These are phyloP conservation scores for Goniozus legneri DNA, from an alignment of 1,140 invertebrate species.

Conservation along the genomic window DNA sequence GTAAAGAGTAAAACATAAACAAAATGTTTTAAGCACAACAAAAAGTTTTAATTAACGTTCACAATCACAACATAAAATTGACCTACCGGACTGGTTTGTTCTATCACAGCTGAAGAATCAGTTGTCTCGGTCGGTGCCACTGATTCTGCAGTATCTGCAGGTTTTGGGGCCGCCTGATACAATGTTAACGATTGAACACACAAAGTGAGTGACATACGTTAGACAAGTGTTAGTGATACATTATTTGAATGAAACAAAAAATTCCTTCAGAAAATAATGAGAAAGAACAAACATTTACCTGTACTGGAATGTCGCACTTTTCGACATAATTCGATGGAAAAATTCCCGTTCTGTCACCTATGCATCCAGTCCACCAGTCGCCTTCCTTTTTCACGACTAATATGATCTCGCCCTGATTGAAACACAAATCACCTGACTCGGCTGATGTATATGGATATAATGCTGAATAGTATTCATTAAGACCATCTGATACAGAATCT, in stretches of 20 bases:
- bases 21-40: too few relatives aligned
- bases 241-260: neutral
- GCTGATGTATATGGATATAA: constrained; percentile 81
- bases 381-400: constrained; percentile 85
- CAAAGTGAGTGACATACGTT: constrained; percentile 17
- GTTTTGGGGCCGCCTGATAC: too few relatives aligned
- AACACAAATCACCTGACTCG: constrained; percentile 88
- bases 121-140: too few relatives aligned
- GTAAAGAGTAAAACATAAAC: too few relatives aligned
- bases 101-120: too few relatives aligned
- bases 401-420: constrained; percentile 88
- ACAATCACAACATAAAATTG: too few relatives aligned
- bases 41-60: too few relatives aligned
- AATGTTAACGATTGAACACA: constrained; percentile 8
- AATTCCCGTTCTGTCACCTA: constrained; percentile 82
- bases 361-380: constrained; percentile 97
- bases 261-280: constrained; percentile 2
- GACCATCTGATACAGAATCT: constrained; percentile 18
- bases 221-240: neutral
- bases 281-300: constrained; percentile 47
- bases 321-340: constrained; percentile 94
- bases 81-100: too few relatives aligned
- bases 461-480: constrained; percentile 75
- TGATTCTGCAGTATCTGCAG: too few relatives aligned
- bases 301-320: constrained; percentile 51